These are phyloP conservation scores for Syngnathus typhle DNA, from an alignment of 2,113 vertebrate species.

Conservation along the genomic window DNA sequence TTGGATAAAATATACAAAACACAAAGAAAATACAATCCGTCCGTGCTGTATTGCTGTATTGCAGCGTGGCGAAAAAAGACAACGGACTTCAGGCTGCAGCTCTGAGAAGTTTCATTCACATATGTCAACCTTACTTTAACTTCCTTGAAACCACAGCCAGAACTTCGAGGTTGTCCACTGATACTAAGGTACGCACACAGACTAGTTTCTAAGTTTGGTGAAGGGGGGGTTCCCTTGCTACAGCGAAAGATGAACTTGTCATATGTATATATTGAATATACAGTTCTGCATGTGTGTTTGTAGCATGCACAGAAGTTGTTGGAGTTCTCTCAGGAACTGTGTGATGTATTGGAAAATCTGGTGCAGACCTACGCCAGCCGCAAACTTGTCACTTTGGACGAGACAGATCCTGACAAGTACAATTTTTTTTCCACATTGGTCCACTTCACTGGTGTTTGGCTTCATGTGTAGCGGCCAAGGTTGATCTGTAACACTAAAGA, in stretches of 20 bases:
- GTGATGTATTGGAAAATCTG: slow-evolving; percentile 74
- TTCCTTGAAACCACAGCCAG: slow-evolving; percentile 72
- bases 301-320: slow-evolving; percentile 60
- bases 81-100: slow-evolving; percentile 57
- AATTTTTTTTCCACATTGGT: too few species aligned
- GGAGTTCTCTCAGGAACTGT: slow-evolving; percentile 78
- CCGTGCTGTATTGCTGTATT: slow-evolving; percentile 1
- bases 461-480: neutral
- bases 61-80: slow-evolving; percentile 55
- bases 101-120: slow-evolving; percentile 67
- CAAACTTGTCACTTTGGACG: slow-evolving; percentile 69
- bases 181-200: slow-evolving; percentile 59
- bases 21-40: neutral
- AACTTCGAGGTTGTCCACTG: slow-evolving; percentile 38
- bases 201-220: neutral
- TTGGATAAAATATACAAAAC: neutral
- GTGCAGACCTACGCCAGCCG: slow-evolving; percentile 67
- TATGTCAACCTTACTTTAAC: slow-evolving; percentile 74
- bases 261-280: neutral
- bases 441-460: too few species aligned
- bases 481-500: too few species aligned
- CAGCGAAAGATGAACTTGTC: neutral
- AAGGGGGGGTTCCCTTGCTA: too few species aligned
- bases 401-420: slow-evolving; percentile 72
- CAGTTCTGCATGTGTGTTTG: slow-evolving; percentile 16